Percentiles rank a stretch among this genome's conserved stretches.
Conservation (phyloP, 2,797 vertebrate genomes). For the Typhlichthys subterraneus region DNA sequence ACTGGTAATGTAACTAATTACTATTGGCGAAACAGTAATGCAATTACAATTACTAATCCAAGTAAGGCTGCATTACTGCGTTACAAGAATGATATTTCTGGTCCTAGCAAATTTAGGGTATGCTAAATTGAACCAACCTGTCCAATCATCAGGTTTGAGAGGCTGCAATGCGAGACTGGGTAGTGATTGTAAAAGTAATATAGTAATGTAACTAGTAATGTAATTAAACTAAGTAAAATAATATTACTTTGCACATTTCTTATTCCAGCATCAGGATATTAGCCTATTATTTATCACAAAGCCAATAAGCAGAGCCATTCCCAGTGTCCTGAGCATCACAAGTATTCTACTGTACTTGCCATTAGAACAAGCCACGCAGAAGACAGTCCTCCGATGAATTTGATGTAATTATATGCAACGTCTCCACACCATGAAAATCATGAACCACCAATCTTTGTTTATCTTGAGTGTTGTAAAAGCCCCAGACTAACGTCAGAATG, state of each 20-base stretch:
- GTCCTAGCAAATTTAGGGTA: too few relatives aligned
- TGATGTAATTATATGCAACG: conserved; percentile 26
- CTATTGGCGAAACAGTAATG: too few relatives aligned
- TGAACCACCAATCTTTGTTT: neutral
- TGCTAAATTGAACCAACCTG: too few relatives aligned
- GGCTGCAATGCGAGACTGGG: too few relatives aligned
- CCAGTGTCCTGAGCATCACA: conserved; percentile 36
- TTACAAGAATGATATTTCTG: too few relatives aligned
- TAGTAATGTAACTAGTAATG: too few relatives aligned
- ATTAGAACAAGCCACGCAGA: conserved; percentile 31
- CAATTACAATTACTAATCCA: too few relatives aligned
- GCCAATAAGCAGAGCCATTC: conserved; percentile 45
- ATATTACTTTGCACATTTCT: conserved; percentile 33
- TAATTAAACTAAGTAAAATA: too few relatives aligned
- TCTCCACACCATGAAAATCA: conserved; percentile 14
- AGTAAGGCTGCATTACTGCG: too few relatives aligned
- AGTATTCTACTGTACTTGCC: conserved; percentile 15
- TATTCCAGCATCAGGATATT: conserved; percentile 42
- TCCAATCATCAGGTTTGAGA: too few relatives aligned
- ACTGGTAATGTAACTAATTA: too few relatives aligned
- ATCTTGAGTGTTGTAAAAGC: neutral
- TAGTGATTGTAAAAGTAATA: too few relatives aligned
- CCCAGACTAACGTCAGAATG: neutral
- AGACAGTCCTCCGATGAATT: conserved; percentile 26
- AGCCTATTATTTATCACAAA: conserved; percentile 50